These are phyloP conservation scores for Pimpla rufipes DNA, from an alignment of 2,888 invertebrate genomes.

Conservation along the genomic window DNA sequence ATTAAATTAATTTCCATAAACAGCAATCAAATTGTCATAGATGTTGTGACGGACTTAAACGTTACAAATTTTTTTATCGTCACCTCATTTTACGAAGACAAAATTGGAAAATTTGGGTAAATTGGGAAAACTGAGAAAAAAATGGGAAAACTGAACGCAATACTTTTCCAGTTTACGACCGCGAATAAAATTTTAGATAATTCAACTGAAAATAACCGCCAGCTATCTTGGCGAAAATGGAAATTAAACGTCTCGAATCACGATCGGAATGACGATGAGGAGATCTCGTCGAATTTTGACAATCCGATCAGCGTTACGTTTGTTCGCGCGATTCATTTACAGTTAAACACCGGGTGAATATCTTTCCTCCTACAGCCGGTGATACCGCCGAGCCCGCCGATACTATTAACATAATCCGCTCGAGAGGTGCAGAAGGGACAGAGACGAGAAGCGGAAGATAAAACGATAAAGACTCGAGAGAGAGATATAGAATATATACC, in stretches of 20 bases:
- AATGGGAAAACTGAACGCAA: too few species aligned
- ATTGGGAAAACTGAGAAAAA: too few species aligned
- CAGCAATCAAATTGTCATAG: too few species aligned
- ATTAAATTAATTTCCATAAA: too few species aligned
- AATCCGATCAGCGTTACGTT: conserved; percentile 43
- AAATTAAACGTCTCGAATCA: neutral
- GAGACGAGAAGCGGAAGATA: conserved; percentile 37
- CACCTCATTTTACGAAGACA: too few species aligned
- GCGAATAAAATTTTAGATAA: neutral
- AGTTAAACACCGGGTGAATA: conserved; percentile 39
- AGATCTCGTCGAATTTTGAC: conserved; percentile 19
- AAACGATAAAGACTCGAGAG: conserved; percentile 56
- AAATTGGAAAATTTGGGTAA: too few species aligned
- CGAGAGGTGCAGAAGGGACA: conserved; percentile 38
- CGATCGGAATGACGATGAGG: neutral
- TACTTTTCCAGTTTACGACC: too few species aligned
- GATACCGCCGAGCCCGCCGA: conserved; percentile 20
- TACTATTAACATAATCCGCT: conserved; percentile 50
- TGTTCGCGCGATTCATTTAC: conserved; percentile 50
- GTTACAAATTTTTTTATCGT: too few species aligned
- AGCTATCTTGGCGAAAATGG: conserved; percentile 8
- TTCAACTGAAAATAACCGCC: neutral
- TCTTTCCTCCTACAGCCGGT: conserved; percentile 27
- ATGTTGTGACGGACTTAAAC: too few species aligned
- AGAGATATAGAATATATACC: conserved; percentile 44